phyloP scores from a whole-genome alignment of 2,888 invertebrate species.

The Eumerus sabulonum region DNA sequence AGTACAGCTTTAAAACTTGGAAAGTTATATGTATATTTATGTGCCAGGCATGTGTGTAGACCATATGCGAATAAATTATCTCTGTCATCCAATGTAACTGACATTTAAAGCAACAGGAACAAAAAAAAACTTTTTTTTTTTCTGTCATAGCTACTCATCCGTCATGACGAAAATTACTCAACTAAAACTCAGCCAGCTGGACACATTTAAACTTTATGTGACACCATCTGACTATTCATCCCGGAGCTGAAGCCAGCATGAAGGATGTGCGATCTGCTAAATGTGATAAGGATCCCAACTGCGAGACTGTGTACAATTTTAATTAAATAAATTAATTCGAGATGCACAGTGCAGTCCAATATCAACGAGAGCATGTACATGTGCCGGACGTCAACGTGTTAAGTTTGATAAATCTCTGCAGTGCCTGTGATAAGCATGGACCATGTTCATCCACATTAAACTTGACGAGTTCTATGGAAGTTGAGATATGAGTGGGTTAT shows the following conservation, averaged over 20 bases:
- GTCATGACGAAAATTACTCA: conserved; percentile 54
- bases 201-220: conserved; percentile 45
- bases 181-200: conserved; percentile 59
- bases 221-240: conserved; percentile 36
- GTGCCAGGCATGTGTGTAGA: too few relatives aligned
- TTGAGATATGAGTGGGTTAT: too few relatives aligned
- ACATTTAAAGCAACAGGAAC: too few relatives aligned
- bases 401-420: conserved; percentile 60
- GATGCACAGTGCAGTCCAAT: conserved; percentile 18
- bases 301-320: conserved; percentile 55
- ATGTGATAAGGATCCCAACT: conserved; percentile 25
- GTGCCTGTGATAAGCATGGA: conserved; percentile 37
- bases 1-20: not conserved
- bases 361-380: not conserved
- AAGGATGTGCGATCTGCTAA: conserved; percentile 50
- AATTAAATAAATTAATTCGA: conserved; percentile 67
- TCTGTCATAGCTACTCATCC: conserved; percentile 24
- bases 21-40: too few relatives aligned
- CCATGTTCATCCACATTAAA: not conserved
- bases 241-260: not conserved
- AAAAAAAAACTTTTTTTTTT: not conserved
- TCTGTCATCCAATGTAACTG: too few relatives aligned
- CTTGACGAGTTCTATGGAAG: conserved; percentile 13
- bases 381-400: conserved; percentile 58
- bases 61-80: too few relatives aligned